Evolutionary conservation across 2,797 vertebrate species (phyloP).

Genomic region (Prionace glauca): DNA sequence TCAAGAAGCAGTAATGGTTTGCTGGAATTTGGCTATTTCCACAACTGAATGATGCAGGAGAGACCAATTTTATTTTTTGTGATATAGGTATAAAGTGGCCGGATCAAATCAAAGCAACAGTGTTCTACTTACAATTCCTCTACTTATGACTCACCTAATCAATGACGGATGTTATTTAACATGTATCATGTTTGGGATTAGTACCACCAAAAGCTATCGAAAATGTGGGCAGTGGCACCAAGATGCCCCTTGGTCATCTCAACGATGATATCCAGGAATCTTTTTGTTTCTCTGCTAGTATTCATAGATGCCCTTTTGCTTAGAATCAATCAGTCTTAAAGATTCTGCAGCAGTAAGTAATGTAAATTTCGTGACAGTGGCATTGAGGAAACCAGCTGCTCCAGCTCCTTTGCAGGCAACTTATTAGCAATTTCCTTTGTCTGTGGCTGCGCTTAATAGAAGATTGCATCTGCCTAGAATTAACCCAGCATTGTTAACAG

Average conservation of each 20-base stretch:
- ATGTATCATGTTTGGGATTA: background rate
- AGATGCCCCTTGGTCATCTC: background rate
- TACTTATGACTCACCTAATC: background rate
- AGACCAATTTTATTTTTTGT: background rate
- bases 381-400: background rate
- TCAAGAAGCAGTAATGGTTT: background rate
- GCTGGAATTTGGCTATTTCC: constrained; percentile 17
- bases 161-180: background rate
- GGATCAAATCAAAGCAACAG: background rate
- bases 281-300: background rate
- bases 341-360: background rate
- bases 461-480: background rate
- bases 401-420: background rate
- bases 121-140: background rate
- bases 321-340: background rate
- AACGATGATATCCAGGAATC: background rate
- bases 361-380: background rate
- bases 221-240: background rate
- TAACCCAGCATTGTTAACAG: background rate
- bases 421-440: background rate
- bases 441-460: background rate
- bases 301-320: background rate
- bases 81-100: background rate
- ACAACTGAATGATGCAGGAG: background rate
- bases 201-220: background rate